Evolutionary conservation across 2,888 invertebrate genomes (phyloP).

Genomic region (Prionchulus punctatus): DNA sequence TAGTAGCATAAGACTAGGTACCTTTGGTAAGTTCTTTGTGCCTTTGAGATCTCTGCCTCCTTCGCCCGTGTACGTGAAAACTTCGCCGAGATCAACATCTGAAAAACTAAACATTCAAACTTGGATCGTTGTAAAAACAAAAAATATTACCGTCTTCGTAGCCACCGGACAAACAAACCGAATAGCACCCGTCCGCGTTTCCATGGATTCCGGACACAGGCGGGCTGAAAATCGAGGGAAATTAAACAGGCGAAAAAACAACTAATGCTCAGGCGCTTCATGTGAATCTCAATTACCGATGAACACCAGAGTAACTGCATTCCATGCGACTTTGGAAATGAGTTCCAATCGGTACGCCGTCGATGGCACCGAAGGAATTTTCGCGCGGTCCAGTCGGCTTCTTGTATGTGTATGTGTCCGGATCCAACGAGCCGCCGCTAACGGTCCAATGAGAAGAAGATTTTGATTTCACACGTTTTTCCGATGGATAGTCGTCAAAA

Average conservation of each 20-base stretch:
- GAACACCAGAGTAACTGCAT: conserved; percentile 32
- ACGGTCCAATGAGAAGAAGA: too few relatives aligned
- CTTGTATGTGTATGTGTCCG: neutral
- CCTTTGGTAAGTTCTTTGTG: too few relatives aligned
- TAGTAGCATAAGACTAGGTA: too few relatives aligned
- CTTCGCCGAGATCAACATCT: conserved; percentile 35
- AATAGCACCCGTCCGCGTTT: conserved; percentile 35
- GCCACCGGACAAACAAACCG: conserved; percentile 35
- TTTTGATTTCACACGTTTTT: too few relatives aligned
- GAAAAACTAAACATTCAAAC: too few relatives aligned
- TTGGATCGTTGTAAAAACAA: too few relatives aligned
- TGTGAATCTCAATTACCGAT: too few relatives aligned
- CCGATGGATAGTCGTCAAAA: too few relatives aligned
- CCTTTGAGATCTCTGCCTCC: conserved; percentile 37
- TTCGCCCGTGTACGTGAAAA: conserved; percentile 38
- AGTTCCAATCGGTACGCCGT: conserved; percentile 31
- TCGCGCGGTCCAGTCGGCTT: neutral
- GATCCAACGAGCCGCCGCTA: neutral
- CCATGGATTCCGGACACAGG: conserved; percentile 37
- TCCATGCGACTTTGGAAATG: conserved; percentile 33
- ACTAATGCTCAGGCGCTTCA: too few relatives aligned
- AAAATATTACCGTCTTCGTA: conserved; percentile 39
- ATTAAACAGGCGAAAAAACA: too few relatives aligned
- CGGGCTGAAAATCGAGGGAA: too few relatives aligned
- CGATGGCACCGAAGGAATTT: neutral